A percentile compares a stretch with the other conserved stretches of the same genome.
Conservation (phyloP, 1,140 invertebrate genomes). For the Drosophila funebris region DNA sequence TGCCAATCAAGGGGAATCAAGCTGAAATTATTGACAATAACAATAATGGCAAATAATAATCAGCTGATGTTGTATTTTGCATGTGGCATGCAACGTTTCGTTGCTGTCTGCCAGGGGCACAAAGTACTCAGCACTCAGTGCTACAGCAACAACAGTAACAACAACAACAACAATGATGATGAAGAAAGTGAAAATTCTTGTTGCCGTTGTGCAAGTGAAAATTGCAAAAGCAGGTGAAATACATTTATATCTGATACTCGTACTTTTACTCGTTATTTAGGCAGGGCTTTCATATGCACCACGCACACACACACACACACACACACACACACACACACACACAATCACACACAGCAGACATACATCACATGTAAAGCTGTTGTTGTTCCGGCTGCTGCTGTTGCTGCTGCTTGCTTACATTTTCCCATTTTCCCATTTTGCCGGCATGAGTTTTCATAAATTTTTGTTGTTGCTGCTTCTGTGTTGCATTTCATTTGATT, state of each 20-base stretch:
- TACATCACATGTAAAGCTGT: no score
- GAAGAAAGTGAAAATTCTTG: constrained; percentile 76
- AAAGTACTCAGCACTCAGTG: constrained; percentile 19
- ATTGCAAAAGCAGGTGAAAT: constrained; percentile 33
- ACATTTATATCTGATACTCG: constrained; percentile 36
- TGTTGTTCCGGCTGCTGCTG: background rate
- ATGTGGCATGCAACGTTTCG: constrained; percentile 60
- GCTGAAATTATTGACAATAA: constrained; percentile 80
- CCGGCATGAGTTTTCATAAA: constrained; percentile 51
- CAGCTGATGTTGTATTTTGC: constrained; percentile 50
- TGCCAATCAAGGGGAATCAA: constrained; percentile 73
- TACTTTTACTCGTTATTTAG: constrained; percentile 51
- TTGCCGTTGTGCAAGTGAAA: constrained; percentile 27
- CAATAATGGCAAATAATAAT: constrained; percentile 68
- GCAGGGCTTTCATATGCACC: constrained; percentile 41
- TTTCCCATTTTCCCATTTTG: constrained; percentile 22
- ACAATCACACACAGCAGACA: no score
- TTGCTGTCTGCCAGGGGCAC: constrained; percentile 37
- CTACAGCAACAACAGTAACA: background rate
- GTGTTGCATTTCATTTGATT: constrained; percentile 66
- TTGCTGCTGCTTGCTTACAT: constrained; percentile 1
- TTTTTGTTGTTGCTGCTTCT: constrained; percentile 21
- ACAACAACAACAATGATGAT: constrained; percentile 11
- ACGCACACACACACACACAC: constrained; percentile 11
- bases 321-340: no score